Evolutionary conservation across 2,797 vertebrate species (phyloP).

Genomic region (Scarus forsteni): DNA sequence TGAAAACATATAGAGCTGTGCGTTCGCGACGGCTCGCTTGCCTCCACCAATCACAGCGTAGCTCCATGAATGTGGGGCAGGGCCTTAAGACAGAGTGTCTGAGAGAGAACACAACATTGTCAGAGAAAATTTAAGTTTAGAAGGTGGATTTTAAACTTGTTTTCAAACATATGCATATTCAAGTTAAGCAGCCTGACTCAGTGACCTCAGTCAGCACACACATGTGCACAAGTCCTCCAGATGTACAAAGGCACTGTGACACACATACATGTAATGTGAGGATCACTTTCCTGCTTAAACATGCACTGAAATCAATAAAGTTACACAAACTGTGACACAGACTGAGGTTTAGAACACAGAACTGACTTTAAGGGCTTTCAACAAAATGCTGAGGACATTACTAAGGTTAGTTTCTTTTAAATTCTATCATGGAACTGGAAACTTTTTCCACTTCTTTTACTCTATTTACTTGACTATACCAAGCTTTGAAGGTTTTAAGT

Average conservation of each 20-base stretch:
- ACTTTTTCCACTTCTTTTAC: not conserved
- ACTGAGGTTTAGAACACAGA: not conserved
- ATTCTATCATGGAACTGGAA: too few species aligned
- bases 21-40: conserved; percentile 31
- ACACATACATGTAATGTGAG: conserved; percentile 29
- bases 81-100: too few species aligned
- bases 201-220: not conserved
- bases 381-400: too few species aligned
- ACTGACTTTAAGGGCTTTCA: too few species aligned
- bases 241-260: conserved; percentile 16
- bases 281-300: conserved; percentile 50
- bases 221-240: not conserved
- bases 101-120: too few species aligned
- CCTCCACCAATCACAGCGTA: conserved; percentile 66
- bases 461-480: not conserved
- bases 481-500: not conserved
- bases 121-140: too few species aligned
- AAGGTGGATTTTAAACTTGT: too few species aligned
- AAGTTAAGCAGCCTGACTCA: too few species aligned
- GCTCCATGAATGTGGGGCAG: conserved; percentile 36
- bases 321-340: conserved; percentile 49
- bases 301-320: conserved; percentile 64
- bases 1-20: conserved; percentile 54
- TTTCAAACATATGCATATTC: too few species aligned
- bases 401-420: too few species aligned